These are phyloP conservation scores for Rhagophthalmus giganteus DNA, from an alignment of 2,888 invertebrate species.

Conservation along the genomic window DNA sequence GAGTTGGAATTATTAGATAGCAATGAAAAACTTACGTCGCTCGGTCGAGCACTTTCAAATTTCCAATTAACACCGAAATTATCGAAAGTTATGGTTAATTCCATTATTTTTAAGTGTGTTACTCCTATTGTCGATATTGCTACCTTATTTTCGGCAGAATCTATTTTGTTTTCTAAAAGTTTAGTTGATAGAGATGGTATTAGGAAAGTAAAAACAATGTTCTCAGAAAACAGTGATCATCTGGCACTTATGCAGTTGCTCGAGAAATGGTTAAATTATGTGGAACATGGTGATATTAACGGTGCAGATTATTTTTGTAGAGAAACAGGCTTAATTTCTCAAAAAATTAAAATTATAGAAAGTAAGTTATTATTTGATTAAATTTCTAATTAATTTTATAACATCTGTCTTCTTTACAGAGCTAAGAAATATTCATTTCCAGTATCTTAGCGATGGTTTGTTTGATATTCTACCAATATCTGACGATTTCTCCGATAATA, in stretches of 20 bases:
- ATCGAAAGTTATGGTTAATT: slow-evolving; percentile 63
- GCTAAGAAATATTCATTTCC: slow-evolving; percentile 59
- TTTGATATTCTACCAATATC: slow-evolving; percentile 47
- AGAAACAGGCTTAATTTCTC: slow-evolving; percentile 54
- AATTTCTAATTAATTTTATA: not conserved
- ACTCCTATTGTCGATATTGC: slow-evolving; percentile 58
- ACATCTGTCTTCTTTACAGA: slow-evolving; percentile 56
- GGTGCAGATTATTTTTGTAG: slow-evolving; percentile 55
- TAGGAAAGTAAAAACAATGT: slow-evolving; percentile 58
- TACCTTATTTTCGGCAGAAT: slow-evolving; percentile 57
- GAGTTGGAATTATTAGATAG: slow-evolving; percentile 61
- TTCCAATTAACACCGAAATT: slow-evolving; percentile 66
- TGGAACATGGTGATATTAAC: slow-evolving; percentile 41
- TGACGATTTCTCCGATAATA: slow-evolving; percentile 59
- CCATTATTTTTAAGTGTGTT: slow-evolving; percentile 61
- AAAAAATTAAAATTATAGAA: slow-evolving; percentile 59
- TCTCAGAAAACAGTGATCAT: slow-evolving; percentile 65
- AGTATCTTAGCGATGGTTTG: slow-evolving; percentile 58
- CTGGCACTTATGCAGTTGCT: slow-evolving; percentile 62
- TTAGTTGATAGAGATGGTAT: slow-evolving; percentile 58
- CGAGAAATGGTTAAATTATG: slow-evolving; percentile 56
- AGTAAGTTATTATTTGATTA: slow-evolving; percentile 51
- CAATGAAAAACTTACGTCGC: slow-evolving; percentile 64
- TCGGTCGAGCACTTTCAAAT: slow-evolving; percentile 58
- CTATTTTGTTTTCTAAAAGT: slow-evolving; percentile 59